A percentile compares a stretch with the other conserved stretches of the same genome.
phyloP scores from a whole-genome alignment of 2,113 vertebrate species.

The Brachypodius melanocephalos region DNA sequence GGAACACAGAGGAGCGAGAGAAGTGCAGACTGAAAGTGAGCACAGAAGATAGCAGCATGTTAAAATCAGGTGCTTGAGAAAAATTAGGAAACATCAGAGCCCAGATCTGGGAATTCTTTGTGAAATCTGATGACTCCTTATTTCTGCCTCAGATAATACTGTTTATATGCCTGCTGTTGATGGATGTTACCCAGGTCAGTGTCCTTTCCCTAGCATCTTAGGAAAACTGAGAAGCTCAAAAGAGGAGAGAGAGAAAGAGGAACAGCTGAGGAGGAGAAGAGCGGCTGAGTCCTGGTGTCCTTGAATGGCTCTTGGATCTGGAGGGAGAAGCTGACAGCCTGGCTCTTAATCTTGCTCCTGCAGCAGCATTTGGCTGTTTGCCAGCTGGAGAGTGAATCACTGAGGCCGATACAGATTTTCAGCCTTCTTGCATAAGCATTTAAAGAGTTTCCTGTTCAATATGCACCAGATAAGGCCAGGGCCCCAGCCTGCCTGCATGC shows the following conservation, averaged over 20 bases:
- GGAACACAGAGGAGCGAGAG: neutral
- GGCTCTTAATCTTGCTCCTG: slow-evolving; percentile 10
- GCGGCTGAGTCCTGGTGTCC: neutral
- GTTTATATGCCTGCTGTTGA: neutral
- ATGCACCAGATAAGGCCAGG: neutral
- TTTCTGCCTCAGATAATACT: neutral
- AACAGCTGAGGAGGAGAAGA: neutral
- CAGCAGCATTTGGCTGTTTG: neutral
- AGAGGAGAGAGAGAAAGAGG: neutral
- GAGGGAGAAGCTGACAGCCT: slow-evolving; percentile 22
- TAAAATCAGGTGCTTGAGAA: neutral
- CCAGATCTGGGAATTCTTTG: neutral
- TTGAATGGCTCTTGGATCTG: slow-evolving; percentile 40
- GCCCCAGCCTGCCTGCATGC: neutral
- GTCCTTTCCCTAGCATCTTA: neutral
- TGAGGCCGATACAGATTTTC: neutral
- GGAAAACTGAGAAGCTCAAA: neutral
- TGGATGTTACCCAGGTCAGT: neutral
- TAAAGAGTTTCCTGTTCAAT: neutral
- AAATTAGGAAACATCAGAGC: neutral
- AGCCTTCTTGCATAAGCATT: slow-evolving; percentile 2
- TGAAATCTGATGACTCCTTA: neutral
- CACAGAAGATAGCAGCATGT: neutral
- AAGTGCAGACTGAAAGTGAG: neutral
- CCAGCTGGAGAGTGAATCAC: slow-evolving; percentile 18